A percentile compares a stretch with the other conserved stretches of the same genome.
Conservation (phyloP, 2,797 vertebrate genomes). For the Sebastes variabilis region DNA sequence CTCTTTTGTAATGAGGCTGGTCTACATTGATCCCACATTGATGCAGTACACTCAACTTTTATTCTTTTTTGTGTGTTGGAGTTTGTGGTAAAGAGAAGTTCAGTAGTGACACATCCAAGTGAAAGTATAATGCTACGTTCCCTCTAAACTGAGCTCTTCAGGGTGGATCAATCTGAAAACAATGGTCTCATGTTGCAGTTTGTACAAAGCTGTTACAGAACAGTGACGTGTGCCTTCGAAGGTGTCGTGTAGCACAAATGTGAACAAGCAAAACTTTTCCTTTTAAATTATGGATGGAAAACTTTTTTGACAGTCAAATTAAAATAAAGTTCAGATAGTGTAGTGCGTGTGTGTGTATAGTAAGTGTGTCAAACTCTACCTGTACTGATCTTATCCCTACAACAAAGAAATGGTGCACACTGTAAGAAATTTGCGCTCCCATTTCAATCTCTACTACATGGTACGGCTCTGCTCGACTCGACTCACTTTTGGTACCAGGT, state of each 20-base stretch:
- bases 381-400: not conserved
- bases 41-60: not conserved
- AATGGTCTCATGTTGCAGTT: not conserved
- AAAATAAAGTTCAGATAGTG: not conserved
- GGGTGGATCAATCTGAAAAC: not conserved
- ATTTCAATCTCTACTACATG: not conserved
- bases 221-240: not conserved
- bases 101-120: not conserved
- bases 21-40: not conserved
- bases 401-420: constrained; percentile 3
- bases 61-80: not conserved
- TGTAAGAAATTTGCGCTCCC: not conserved
- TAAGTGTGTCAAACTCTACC: not conserved
- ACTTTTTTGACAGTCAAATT: no score
- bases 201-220: not conserved
- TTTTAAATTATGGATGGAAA: not conserved
- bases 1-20: not conserved
- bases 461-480: no score
- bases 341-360: not conserved
- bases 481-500: no score
- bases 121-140: not conserved
- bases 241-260: not conserved
- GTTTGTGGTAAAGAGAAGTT: not conserved
- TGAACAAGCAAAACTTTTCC: not conserved
- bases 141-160: not conserved